These are phyloP conservation scores for Morinoia aosen DNA, from an alignment of 2,888 invertebrate species.

Conservation along the genomic window DNA sequence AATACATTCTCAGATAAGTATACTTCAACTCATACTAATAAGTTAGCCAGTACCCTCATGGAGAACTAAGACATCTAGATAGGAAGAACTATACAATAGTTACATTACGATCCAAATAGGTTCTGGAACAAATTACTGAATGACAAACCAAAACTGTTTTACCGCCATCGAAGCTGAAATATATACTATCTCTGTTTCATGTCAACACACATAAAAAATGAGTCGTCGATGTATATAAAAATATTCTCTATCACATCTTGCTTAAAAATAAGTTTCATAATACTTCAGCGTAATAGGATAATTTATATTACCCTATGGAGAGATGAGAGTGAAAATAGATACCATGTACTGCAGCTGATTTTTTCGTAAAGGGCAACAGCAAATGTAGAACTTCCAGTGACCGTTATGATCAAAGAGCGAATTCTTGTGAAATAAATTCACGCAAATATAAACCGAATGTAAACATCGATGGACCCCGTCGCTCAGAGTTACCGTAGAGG, in stretches of 20 bases:
- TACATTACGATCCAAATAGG: neutral
- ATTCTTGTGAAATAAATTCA: neutral
- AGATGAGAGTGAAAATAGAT: conserved; percentile 6
- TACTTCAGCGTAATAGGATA: conserved; percentile 34
- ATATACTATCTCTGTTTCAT: neutral
- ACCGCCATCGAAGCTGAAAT: neutral
- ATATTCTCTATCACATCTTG: conserved; percentile 39
- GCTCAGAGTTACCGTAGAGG: neutral
- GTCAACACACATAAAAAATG: neutral
- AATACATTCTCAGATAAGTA: neutral
- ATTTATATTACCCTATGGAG: neutral
- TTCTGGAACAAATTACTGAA: neutral
- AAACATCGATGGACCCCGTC: neutral
- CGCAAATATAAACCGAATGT: neutral
- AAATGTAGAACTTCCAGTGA: neutral
- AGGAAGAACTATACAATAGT: neutral
- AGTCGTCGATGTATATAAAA: conserved; percentile 35
- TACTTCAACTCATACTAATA: neutral
- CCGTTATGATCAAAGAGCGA: neutral
- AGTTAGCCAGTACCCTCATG: neutral
- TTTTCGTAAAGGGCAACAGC: neutral
- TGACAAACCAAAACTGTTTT: neutral
- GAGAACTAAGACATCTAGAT: neutral
- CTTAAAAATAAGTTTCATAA: conserved; percentile 41
- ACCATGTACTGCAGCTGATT: neutral